phyloP scores from a whole-genome alignment of 2,888 invertebrate genomes.

The Plagodis dolabraria region DNA sequence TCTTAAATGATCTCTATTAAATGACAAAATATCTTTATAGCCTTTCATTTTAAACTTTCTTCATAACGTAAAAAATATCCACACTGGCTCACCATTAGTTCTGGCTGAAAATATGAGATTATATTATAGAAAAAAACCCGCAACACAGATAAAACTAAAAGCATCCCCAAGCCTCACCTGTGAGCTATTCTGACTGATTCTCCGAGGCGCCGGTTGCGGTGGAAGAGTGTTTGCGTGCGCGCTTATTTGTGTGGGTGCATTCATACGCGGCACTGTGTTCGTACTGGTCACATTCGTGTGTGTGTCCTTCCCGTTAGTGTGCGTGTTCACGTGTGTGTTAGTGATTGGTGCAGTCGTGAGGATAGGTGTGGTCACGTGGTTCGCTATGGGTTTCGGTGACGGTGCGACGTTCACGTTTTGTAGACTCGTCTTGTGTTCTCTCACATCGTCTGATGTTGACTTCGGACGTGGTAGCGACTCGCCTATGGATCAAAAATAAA shows the following conservation, averaged over 20 bases:
- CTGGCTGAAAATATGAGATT: not conserved
- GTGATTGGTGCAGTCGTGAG: slow-evolving; percentile 31
- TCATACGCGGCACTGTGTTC: slow-evolving; percentile 15
- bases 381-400: slow-evolving; percentile 55
- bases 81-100: too few species aligned
- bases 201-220: slow-evolving; percentile 79
- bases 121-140: not conserved
- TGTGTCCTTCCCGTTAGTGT: not conserved
- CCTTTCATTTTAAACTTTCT: too few species aligned
- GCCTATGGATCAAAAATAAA: slow-evolving; percentile 51
- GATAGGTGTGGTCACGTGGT: slow-evolving; percentile 53
- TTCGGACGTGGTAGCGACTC: slow-evolving; percentile 65
- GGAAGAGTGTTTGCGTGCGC: slow-evolving; percentile 32
- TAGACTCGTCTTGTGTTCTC: slow-evolving; percentile 72
- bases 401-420: slow-evolving; percentile 64
- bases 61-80: too few species aligned
- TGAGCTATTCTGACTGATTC: slow-evolving; percentile 75
- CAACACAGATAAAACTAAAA: slow-evolving; percentile 1
- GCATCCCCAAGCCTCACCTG: slow-evolving; percentile 58
- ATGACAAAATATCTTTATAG: too few species aligned
- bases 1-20: too few species aligned
- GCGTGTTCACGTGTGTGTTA: slow-evolving; percentile 35
- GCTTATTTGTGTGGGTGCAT: slow-evolving; percentile 32
- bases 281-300: not conserved
- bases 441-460: slow-evolving; percentile 77